Conservation (phyloP, 2,797 vertebrate genomes). For the Acanthornis magna region DNA sequence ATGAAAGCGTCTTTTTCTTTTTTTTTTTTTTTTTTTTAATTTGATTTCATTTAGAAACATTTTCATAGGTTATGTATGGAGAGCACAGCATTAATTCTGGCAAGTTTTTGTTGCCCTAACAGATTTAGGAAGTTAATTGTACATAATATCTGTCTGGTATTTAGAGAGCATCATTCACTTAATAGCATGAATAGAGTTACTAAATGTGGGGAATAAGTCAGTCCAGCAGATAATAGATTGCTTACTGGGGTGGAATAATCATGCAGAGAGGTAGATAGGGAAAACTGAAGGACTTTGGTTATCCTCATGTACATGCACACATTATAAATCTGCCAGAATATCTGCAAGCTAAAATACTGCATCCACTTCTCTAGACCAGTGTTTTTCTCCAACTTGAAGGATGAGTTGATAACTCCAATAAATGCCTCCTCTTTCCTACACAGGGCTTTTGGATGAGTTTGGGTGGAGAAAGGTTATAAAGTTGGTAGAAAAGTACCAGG, state of each 20-base stretch:
- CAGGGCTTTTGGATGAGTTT: background rate
- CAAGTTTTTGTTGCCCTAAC: background rate
- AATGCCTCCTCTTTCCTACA: background rate
- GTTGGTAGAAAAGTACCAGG: background rate
- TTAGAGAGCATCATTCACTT: background rate
- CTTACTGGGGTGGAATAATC: constrained; percentile 2
- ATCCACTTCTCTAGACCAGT: background rate
- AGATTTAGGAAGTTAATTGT: background rate
- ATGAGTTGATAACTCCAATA: background rate
- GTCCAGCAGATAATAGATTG: background rate
- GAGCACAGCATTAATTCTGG: background rate
- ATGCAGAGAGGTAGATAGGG: background rate
- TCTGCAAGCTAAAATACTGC: background rate
- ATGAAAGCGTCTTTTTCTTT: fast-evolving
- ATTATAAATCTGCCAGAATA: background rate
- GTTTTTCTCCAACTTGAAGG: background rate
- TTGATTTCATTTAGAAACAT: background rate
- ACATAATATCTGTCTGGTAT: background rate
- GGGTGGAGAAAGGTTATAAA: background rate
- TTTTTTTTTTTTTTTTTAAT: fast-evolving
- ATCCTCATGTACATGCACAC: background rate
- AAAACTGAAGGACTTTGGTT: background rate
- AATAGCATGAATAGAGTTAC: background rate
- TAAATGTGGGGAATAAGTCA: background rate
- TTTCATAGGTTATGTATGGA: background rate